Evolutionary conservation across 1,140 invertebrate genomes (phyloP), one percentile per base, ranked within the genome.

Genomic region (Subanguina moxae): DNA sequence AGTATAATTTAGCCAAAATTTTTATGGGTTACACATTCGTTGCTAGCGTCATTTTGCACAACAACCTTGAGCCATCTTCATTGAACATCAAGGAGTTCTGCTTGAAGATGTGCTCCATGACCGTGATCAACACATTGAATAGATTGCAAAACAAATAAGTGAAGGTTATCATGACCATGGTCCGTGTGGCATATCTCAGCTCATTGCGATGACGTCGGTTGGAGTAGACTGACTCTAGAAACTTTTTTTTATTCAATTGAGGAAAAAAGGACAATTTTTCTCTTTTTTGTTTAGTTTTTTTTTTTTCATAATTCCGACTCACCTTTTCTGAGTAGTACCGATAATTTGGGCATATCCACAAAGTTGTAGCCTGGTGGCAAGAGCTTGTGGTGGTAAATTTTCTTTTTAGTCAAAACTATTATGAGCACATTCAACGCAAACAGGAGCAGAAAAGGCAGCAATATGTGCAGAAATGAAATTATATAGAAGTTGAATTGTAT

Each of bases 401-500:
- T 75, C 62, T 67, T 65, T 38, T 77, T 75, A 1, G 70, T 77
- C 19, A 77, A 57, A n/a, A 48, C 57, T 27, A 77, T 78, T 15
- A 77, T 77, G 1, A 68, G 63, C 25, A 77, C 59, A 43, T 77
- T 77, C 15, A 77, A 61, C 13, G 68, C 56, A 0, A 78, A 63
- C 7, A 77, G 66, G 43, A 77, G 52, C 21, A 75, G 57, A 58
- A 77, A 77, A 7, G 76, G 76, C n/a, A 78, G 58, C 23, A 77
- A 64, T 15, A 77, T 72, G 56, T 77, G 76, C 0, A 77, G 65
- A 19, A 77, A 48, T 23, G 64, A 67, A 42, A 78, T 74, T 25
- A 78, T 76, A 62, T 74, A 77, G 48, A 77, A 77, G 57, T 77
- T 77, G 69, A 69, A 77, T 62, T 72, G 62, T n/a, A 61, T 62